Evolutionary conservation across 1,140 invertebrate genomes (phyloP).

Genomic region (Calycopis cecrops): DNA sequence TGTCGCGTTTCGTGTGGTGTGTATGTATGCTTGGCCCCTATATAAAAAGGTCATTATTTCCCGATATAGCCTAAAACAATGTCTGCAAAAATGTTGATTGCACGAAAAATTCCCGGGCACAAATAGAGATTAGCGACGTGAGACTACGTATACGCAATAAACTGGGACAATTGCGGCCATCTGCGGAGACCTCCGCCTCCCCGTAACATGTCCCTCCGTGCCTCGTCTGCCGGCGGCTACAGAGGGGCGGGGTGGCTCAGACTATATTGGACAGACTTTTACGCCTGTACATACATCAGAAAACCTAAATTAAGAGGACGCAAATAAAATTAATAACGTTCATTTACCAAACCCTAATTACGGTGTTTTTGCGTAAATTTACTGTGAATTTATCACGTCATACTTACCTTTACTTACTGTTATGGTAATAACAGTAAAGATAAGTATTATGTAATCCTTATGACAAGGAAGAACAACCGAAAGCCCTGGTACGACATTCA

Average conservation of each 20-base stretch:
- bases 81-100: not conserved
- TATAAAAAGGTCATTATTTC: too few relatives aligned
- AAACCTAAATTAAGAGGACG: slow-evolving; percentile 7
- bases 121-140: slow-evolving; percentile 12
- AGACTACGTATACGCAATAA: slow-evolving; percentile 7
- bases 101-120: not conserved
- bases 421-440: too few relatives aligned
- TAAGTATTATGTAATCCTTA: too few relatives aligned
- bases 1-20: too few relatives aligned
- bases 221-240: not conserved
- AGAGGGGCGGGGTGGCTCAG: not conserved
- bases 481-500: too few relatives aligned
- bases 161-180: not conserved
- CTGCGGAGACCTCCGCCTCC: not conserved
- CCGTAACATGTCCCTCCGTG: not conserved
- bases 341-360: not conserved
- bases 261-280: not conserved
- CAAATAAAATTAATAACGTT: slow-evolving; percentile 8
- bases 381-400: too few relatives aligned
- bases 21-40: too few relatives aligned
- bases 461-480: too few relatives aligned
- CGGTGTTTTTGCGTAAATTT: not conserved
- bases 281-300: slow-evolving; percentile 8
- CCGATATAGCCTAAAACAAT: not conserved
- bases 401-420: too few relatives aligned